Percentiles rank a stretch among this genome's conserved stretches.
Conservation (phyloP, 2,797 vertebrate genomes). For the Cuculus canorus region DNA sequence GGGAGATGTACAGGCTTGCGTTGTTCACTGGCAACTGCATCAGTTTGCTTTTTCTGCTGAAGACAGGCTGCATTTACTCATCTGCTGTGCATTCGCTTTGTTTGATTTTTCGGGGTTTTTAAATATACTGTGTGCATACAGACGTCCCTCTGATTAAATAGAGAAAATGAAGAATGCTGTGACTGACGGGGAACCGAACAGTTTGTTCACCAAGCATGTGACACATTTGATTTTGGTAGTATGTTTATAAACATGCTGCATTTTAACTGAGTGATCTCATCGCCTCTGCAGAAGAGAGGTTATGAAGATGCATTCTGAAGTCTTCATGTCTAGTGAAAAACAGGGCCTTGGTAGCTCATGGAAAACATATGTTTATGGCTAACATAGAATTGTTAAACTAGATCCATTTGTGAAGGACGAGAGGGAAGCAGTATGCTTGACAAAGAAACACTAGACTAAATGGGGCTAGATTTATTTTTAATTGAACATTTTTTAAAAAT, state of each 20-base stretch:
- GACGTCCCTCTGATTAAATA: background rate
- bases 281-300: background rate
- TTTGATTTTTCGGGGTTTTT: background rate
- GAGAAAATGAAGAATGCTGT: background rate
- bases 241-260: background rate
- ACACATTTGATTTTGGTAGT: background rate
- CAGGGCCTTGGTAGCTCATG: background rate
- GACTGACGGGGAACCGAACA: background rate
- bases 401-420: background rate
- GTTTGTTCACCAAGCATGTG: background rate
- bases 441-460: background rate
- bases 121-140: background rate
- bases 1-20: rapidly evolving
- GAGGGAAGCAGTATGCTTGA: background rate
- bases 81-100: background rate
- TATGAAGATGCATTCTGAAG: background rate
- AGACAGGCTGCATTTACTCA: background rate
- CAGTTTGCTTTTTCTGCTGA: background rate
- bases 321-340: background rate
- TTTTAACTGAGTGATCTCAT: slow-evolving; percentile 21
- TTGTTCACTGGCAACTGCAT: background rate
- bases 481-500: background rate
- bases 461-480: background rate
- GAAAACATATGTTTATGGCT: rapidly evolving
- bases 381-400: background rate